A percentile compares a stretch with the other conserved stretches of the same genome.
Conservation (phyloP, 2,797 vertebrate species). For the Enteromius argenteus region DNA sequence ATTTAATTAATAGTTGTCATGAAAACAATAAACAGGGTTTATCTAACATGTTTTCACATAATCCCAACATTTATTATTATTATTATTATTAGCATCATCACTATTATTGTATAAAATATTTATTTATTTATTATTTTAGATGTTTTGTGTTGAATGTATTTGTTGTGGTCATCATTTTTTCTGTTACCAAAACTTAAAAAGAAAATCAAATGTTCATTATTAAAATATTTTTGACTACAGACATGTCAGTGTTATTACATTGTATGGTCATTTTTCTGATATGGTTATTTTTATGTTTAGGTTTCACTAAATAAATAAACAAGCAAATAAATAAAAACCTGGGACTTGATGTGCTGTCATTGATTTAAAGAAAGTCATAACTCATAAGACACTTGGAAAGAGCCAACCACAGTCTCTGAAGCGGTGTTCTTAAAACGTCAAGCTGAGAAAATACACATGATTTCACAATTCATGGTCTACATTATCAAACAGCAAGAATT, state of each 20-base stretch:
- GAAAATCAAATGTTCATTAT: background rate
- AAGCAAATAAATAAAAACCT: background rate
- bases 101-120: too few species aligned
- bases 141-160: background rate
- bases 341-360: background rate
- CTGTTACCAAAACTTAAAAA: background rate
- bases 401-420: background rate
- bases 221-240: background rate
- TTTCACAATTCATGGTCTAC: background rate
- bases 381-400: background rate
- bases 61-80: too few species aligned
- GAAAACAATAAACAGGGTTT: background rate
- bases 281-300: background rate
- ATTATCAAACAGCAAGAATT: background rate
- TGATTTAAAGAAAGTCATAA: background rate
- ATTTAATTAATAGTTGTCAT: background rate
- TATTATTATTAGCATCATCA: too few species aligned
- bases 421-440: background rate
- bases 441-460: background rate
- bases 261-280: background rate
- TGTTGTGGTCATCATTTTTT: background rate
- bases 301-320: background rate
- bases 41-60: background rate
- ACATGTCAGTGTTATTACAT: background rate
- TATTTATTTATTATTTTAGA: background rate